Evolutionary conservation across 2,888 invertebrate species (phyloP), one percentile per base, ranked within the genome.

Genomic region (Lucinisca nassula): DNA sequence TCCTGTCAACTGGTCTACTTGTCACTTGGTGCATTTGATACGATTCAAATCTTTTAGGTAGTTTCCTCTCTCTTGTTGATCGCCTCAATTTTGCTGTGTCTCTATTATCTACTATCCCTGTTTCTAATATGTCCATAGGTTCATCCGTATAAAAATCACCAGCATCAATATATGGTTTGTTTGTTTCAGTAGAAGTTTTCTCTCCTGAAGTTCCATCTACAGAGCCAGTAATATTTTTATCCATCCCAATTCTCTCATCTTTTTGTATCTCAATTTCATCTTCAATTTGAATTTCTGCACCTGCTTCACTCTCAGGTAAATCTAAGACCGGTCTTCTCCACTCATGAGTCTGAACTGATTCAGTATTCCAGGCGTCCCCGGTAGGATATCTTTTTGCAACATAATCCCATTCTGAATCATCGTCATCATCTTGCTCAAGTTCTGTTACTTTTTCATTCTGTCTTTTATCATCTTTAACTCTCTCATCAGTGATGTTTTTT

Each of bases 361-460:
- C 58, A 77, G 77, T 24, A 37, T 32, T 37, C 32, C 49, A 35
- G 61, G 77, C 58, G 77, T 77, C 77, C 67, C 78, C 40, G 55
- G 27, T 37, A 24, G 51, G 37, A 24, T 38, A 35, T 40, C 38
- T 78, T n/a, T 12, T 58, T 40, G 38, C n/a, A n/a, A 78, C 67
- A 61, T 78, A 67, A 14, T 61, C 61, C 30, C 24, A 14, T 55
- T 6, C 61, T 27, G 61, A 61, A 27, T 61, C 30, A 61, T 61
- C 27, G 6, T 27, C 30, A 61, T 61, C 30, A 61, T 61, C 61
- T 10, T 61, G 6, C 3, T 30, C 61, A 27, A 10, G 4, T 4
- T 51, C 21, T 51, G 17, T 51, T 21, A 21, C 21, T 51, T 10
- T 3, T 21, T 51, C 10, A 21, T 12, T 51, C 17, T 51, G 8